Base-by-base conservation (phyloP, 2,113 vertebrate species). In the Dipodomys merriami region DNA sequence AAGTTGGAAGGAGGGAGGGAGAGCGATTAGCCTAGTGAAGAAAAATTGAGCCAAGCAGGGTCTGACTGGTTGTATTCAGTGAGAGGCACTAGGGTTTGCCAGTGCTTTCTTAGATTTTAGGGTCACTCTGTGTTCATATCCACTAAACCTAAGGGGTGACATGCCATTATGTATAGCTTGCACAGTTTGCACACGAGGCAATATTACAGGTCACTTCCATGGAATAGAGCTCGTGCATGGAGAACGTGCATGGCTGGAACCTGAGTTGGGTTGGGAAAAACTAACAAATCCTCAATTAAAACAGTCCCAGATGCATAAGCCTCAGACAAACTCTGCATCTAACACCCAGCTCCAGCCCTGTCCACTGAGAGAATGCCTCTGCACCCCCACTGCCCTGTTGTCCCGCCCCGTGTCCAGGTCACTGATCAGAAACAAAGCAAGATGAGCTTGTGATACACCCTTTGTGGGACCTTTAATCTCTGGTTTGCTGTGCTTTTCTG, bases 381-480 rank as follows among this genome's bases (percentile, higher is more conserved):
- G n/a, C 60, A 69, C 74, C 87, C 85, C 65, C 7, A 64, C 64
- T 27, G 3, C 91, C 78, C 73, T 90, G 1, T 86, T 60, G 83
- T 68, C 4, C 91, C 91, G 91, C 30, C 89, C 94, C 5, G 11
- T 53, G 81, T 71, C 64, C 69, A 96, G 95, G 91, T 97, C 97
- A 95, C 90, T 74, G 95, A 64, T 77, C 95, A 96, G 93, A 96
- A 96, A 97, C 94, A 97, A 96, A 95, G 49, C 82, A 1, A 53
- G 97, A 96, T 97, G 96, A 96, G 96, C 95, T 96, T 92, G 39
- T 44, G 96, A 97, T 97, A 92, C 96, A 94, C 93, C 83, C 95
- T 94, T 96, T 95, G 96, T 97, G 95, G 96, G 94, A 79, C 44
- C 72, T 97, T 96, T 98, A 86, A 96, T 98, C 95, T 97, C 96